phyloP scores from a whole-genome alignment of 2,888 invertebrate species.

The Scaptomyza tumidula region DNA sequence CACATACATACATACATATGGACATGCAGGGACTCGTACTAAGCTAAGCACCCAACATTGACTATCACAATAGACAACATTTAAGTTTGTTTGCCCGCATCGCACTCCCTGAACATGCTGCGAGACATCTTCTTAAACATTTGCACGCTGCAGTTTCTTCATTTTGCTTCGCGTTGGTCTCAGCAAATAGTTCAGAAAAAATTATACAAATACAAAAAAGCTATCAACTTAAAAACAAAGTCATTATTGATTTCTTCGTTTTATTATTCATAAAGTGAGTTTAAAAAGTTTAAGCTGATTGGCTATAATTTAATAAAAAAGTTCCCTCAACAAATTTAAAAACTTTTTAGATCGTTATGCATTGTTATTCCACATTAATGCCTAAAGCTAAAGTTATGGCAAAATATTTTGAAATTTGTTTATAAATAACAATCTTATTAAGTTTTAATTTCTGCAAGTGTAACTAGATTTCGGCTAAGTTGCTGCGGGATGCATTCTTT shows the following conservation, averaged over 20 bases:
- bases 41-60: conserved; percentile 75
- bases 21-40: conserved; percentile 10
- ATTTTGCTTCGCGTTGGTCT: conserved; percentile 5
- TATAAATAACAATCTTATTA: background rate
- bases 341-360: background rate
- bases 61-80: conserved; percentile 76
- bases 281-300: background rate
- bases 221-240: background rate
- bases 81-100: conserved; percentile 63
- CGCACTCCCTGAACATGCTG: conserved; percentile 2
- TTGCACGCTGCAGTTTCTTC: conserved; percentile 28
- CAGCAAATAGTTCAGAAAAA: background rate
- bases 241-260: background rate
- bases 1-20: conserved; percentile 24
- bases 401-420: background rate
- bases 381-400: background rate
- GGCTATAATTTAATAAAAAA: background rate
- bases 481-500: background rate
- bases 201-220: background rate
- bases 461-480: conserved; percentile 13
- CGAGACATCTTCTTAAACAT: conserved; percentile 15
- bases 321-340: background rate
- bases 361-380: background rate
- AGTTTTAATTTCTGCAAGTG: background rate
- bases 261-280: background rate